Evolutionary conservation across 2,797 vertebrate species (phyloP).

Genomic region (Sebastes dallii): DNA sequence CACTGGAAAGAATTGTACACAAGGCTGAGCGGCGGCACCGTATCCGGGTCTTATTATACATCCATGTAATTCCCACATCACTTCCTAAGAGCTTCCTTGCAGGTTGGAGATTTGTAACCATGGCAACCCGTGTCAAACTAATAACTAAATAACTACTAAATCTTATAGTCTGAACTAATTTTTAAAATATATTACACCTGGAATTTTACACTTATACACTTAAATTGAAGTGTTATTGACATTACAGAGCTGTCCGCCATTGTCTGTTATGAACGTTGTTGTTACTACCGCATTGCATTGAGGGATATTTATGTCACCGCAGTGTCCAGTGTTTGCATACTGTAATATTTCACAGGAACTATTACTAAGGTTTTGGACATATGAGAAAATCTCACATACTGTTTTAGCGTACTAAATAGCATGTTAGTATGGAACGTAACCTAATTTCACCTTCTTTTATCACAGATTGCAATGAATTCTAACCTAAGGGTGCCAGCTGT

Average conservation of each 20-base stretch:
- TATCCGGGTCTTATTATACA: no score
- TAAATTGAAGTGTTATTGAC: no score
- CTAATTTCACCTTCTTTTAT: constrained; percentile 36
- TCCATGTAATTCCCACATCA: no score
- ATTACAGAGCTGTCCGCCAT: not conserved
- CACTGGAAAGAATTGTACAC: no score
- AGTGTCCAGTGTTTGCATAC: not conserved
- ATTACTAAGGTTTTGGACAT: not conserved
- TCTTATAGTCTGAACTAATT: no score
- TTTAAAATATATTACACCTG: no score
- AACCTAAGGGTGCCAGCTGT: constrained; percentile 23
- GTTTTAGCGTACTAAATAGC: not conserved
- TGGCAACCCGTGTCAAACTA: no score
- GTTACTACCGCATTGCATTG: not conserved
- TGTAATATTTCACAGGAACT: not conserved
- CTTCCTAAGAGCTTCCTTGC: no score
- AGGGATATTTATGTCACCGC: not conserved
- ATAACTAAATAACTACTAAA: no score
- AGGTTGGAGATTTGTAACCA: no score
- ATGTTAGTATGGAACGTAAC: not conserved
- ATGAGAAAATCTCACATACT: not conserved
- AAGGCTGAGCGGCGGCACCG: no score
- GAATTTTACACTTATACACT: no score
- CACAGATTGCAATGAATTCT: constrained; percentile 29
- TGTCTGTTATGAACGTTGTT: not conserved